Evolutionary conservation across 2,888 invertebrate genomes (phyloP).

Genomic region (Sisyra nigra): DNA sequence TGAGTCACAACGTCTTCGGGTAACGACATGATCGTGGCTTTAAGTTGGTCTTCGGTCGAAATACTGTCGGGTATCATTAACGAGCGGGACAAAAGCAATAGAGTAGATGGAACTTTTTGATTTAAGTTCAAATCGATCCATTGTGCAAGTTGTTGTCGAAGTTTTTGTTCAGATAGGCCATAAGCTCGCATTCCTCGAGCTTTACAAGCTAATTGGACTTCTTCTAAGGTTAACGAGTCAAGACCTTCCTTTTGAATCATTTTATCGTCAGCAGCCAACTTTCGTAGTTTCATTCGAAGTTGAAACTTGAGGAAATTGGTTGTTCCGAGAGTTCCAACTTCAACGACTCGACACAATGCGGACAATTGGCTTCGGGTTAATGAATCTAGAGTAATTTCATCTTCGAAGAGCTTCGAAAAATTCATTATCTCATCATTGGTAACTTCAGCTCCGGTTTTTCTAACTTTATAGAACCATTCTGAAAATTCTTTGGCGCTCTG

Average conservation of each 20-base stretch:
- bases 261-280: slow-evolving; percentile 87
- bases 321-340: slow-evolving; percentile 74
- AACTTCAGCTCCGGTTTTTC: slow-evolving; percentile 67
- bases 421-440: slow-evolving; percentile 88
- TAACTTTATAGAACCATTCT: slow-evolving; percentile 72
- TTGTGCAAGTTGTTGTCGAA: slow-evolving; percentile 71
- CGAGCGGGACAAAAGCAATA: slow-evolving; percentile 83
- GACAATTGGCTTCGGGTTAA: slow-evolving; percentile 75
- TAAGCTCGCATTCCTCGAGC: slow-evolving; percentile 94
- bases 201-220: slow-evolving; percentile 88
- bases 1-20: slow-evolving; percentile 77
- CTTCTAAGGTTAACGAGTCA: slow-evolving; percentile 66
- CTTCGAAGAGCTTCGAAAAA: slow-evolving; percentile 93
- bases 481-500: slow-evolving; percentile 81
- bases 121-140: slow-evolving; percentile 93
- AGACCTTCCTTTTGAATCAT: slow-evolving; percentile 93
- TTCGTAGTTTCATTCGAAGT: slow-evolving; percentile 81
- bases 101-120: slow-evolving; percentile 87
- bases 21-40: slow-evolving; percentile 80
- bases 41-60: slow-evolving; percentile 78
- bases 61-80: slow-evolving; percentile 87
- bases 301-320: slow-evolving; percentile 85
- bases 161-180: slow-evolving; percentile 75
- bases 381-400: slow-evolving; percentile 95
- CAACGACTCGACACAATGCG: slow-evolving; percentile 84